Base-by-base conservation (phyloP, 2,888 invertebrate species). In the Cataglyphis livida region DNA sequence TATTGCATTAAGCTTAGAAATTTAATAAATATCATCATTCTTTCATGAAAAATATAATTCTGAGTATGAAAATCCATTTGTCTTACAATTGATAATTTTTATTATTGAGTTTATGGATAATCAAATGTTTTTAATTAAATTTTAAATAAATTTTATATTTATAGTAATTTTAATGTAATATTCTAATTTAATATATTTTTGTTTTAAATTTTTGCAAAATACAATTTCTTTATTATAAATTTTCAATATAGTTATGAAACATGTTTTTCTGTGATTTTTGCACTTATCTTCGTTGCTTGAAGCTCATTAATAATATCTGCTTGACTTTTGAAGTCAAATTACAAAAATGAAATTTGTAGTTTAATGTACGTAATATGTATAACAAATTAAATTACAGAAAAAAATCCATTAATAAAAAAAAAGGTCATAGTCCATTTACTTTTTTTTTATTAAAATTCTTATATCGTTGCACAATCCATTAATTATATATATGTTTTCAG, bases 231-330 rank as follows among this genome's bases (percentile, higher is more conserved):
- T 57, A 21, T 12, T 57, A 25, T 57, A 21, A 57, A 10, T 25
- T 57, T 21, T 57, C 21, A 44, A 44, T 32, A 32, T 62, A 44
- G 9, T 74, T 44, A 62, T 62, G 21, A 64, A 64, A 10, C 44
- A 7, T n/a, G 15, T 21, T 74, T 59, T 74, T 15, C 32, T 32
- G 3, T 0, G 7, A n/a, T 9, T 44, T 7, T 32, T 12, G n/a
- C 51, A n/a, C 12, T 74, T 71, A 57, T 71, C 71, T 18, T 71
- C 7, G 54, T 38, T 12, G 10, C 25, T 62, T 21, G 10, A 32
- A 61, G 32, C 32, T 74, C 21, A 62, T 74, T 62, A 62, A 74
- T 64, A 74, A 74, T 32, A 74, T 41, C 21, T 21, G n/a, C 62
- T 74, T 44, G 44, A 62, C 64, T 74, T 32, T 38, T 32, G 10